These are phyloP conservation scores for Sphaerophoria rueppellii DNA, from an alignment of 2,888 invertebrate genomes.

Conservation along the genomic window DNA sequence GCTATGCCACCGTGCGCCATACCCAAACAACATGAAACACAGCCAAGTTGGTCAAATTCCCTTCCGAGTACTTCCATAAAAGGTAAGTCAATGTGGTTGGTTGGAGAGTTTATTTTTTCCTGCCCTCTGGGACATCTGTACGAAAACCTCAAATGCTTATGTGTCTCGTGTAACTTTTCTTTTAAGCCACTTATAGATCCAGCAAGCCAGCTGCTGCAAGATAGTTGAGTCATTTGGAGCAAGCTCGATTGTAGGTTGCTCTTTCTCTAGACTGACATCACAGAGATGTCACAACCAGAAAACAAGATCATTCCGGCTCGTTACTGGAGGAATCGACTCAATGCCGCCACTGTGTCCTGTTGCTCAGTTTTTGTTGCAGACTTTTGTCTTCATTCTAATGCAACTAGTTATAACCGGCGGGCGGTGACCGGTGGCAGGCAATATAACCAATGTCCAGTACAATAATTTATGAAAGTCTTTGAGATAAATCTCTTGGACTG, in stretches of 20 bases:
- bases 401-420: neutral
- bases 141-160: constrained; percentile 15
- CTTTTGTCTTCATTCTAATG: constrained; percentile 52
- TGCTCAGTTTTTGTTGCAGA: constrained; percentile 29
- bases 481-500: constrained; percentile 55
- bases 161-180: constrained; percentile 10
- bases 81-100: constrained; percentile 13
- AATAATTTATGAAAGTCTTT: constrained; percentile 60
- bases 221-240: constrained; percentile 44
- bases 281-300: constrained; percentile 30
- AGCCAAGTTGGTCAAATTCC: neutral
- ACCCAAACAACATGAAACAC: neutral
- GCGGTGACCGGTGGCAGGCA: neutral
- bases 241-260: constrained; percentile 31
- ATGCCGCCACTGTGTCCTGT: constrained; percentile 15
- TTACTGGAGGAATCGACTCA: neutral
- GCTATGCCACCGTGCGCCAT: neutral
- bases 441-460: constrained; percentile 22
- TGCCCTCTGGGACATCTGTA: constrained; percentile 47
- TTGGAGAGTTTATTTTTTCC: constrained; percentile 21
- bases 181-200: neutral
- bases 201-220: constrained; percentile 3
- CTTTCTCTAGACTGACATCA: constrained; percentile 27
- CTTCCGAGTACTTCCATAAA: constrained; percentile 45
- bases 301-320: constrained; percentile 55